Percentiles rank a stretch among this genome's conserved stretches.
Evolutionary conservation across 1,140 invertebrate genomes (phyloP).

Genomic region (Nixonia krombeini): DNA sequence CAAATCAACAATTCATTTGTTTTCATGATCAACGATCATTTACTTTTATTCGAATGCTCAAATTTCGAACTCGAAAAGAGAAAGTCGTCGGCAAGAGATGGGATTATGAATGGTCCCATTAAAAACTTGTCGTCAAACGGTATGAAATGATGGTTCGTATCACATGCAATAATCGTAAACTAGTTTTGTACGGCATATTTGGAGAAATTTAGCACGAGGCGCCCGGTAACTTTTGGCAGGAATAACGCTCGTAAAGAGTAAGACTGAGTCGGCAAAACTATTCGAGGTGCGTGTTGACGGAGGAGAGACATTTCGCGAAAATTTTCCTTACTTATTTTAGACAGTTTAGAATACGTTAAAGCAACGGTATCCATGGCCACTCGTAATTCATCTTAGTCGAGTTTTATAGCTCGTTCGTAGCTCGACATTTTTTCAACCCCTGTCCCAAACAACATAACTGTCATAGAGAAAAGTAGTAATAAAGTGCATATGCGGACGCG

Average conservation of each 20-base stretch:
- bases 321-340: constrained; percentile 35
- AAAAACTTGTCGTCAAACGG: constrained; percentile 24
- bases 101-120: too few relatives aligned
- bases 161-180: constrained; percentile 29
- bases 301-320: constrained; percentile 6
- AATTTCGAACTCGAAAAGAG: too few relatives aligned
- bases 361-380: constrained; percentile 4
- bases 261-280: constrained; percentile 25
- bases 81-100: too few relatives aligned
- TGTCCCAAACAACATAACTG: neutral
- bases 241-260: constrained; percentile 31
- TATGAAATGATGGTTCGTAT: constrained; percentile 25
- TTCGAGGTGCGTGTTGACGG: constrained; percentile 26
- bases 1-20: too few relatives aligned
- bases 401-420: too few relatives aligned
- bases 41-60: too few relatives aligned
- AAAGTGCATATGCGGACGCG: too few relatives aligned
- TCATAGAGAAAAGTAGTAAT: too few relatives aligned
- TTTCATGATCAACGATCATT: too few relatives aligned
- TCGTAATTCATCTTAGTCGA: constrained; percentile 16
- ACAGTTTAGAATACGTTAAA: constrained; percentile 24
- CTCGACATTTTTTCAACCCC: neutral
- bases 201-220: constrained; percentile 38
- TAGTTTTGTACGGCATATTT: constrained; percentile 28
- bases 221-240: constrained; percentile 38